Base-by-base conservation (phyloP, 2,888 invertebrate genomes). In the Epinotia demarniana region DNA sequence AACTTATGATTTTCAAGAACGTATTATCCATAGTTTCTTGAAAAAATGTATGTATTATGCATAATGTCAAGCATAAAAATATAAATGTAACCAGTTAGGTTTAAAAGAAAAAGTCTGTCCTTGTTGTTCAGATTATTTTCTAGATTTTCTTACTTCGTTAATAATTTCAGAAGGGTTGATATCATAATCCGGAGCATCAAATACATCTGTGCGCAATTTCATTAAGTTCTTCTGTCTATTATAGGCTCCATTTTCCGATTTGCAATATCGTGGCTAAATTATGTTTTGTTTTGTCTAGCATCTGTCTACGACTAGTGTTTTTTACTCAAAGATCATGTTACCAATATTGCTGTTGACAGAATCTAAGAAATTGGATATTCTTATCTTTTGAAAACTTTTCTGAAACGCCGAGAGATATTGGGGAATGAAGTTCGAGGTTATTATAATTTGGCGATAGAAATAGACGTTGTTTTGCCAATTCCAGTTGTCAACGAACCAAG, bases 341-440 rank as follows among this genome's bases (percentile, higher is more conserved):
- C 63, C 70, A 75, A 75, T 64, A 71, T 66, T 58, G 63, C 49
- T 74, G 74, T 70, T 74, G 74, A 64, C 58, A 70, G 69, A 74
- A 64, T 53, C 19, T 58, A 53, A 60, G 69, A 64, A 70, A 74
- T 74, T 74, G 74, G 63, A 74, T 64, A 58, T 74, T 69, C n/a
- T 61, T 58, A 61, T 62, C 33, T 23, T n/a, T n/a, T 60, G 33
- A 33, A 74, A 63, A 74, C 58, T 69, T 69, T 74, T 58, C 57
- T 63, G 18, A 67, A 73, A 53, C 33, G 57, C 46, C 27, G 19
- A 66, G n/a, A 60, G 60, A 66, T 66, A 72, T 73, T 60, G 39
- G 33, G 49, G 58, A 58, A 58, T 27, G 39, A 49, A 58, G 46
- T 46, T 66, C 13, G 27, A 58, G 58, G 43, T 58, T 58, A 49